phyloP scores from a whole-genome alignment of 1,140 invertebrate genomes.

The Trypoxylus dichotomus region DNA sequence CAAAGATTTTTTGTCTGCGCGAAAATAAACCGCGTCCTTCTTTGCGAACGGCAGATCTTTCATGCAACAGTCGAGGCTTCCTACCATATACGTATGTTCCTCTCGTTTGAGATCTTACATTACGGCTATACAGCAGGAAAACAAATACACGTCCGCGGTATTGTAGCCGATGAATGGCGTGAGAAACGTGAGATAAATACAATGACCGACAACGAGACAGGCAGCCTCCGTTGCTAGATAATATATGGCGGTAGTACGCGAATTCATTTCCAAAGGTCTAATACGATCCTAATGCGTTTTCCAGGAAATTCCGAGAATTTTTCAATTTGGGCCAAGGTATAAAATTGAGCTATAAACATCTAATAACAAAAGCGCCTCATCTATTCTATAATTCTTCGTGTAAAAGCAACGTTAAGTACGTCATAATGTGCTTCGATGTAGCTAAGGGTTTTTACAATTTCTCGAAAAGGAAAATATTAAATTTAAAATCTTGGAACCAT shows the following conservation, averaged over 20 bases:
- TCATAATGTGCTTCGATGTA: too few species aligned
- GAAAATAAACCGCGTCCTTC: background rate
- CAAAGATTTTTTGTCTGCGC: conserved; percentile 2
- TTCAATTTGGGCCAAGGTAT: background rate
- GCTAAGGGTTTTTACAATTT: too few species aligned
- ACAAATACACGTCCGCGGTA: conserved; percentile 24
- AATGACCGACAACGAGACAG: conserved; percentile 12
- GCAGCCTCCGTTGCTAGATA: background rate
- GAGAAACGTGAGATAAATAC: conserved; percentile 23
- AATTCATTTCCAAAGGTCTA: background rate
- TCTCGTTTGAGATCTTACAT: background rate
- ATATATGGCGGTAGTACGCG: background rate
- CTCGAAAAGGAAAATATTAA: too few species aligned
- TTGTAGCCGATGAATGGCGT: conserved; percentile 22
- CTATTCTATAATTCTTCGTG: background rate
- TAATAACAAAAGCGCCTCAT: background rate
- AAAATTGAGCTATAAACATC: background rate
- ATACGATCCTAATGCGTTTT: background rate
- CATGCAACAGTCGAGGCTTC: background rate
- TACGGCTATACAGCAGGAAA: background rate
- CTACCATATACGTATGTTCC: background rate
- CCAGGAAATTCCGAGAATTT: background rate
- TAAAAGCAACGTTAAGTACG: background rate
- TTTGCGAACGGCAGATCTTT: background rate
- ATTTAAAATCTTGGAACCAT: too few species aligned